Percentiles rank a stretch among this genome's conserved stretches.
Evolutionary conservation across 2,113 vertebrate genomes (phyloP).

Genomic region (Malurus melanocephalus): DNA sequence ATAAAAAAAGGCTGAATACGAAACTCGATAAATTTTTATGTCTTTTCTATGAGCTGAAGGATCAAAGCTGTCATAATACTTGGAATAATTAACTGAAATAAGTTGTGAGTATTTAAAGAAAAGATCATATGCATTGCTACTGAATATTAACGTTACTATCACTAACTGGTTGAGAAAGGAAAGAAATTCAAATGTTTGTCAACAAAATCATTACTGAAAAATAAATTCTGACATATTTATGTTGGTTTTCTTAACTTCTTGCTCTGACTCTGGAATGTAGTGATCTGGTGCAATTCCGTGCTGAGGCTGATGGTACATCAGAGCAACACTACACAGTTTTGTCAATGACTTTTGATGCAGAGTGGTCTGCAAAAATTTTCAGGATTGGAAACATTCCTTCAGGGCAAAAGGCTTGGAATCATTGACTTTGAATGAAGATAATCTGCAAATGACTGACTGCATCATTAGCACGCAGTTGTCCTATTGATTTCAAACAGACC

Average conservation of each 20-base stretch:
- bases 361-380: background rate
- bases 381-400: background rate
- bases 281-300: background rate
- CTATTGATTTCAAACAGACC: background rate
- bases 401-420: background rate
- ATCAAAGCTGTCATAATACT: background rate
- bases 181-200: background rate
- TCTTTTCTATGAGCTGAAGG: background rate
- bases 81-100: background rate
- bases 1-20: background rate
- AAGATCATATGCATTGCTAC: background rate
- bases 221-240: background rate
- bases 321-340: background rate
- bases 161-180: background rate
- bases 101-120: background rate
- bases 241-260: background rate
- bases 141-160: background rate
- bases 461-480: background rate
- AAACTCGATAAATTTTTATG: background rate
- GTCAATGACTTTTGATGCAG: background rate
- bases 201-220: background rate
- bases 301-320: background rate
- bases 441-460: background rate
- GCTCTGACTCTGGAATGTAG: background rate
- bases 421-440: conserved; percentile 19